These are phyloP conservation scores for Odontophorus gujanensis DNA, from an alignment of 2,113 vertebrate genomes.

Conservation along the genomic window DNA sequence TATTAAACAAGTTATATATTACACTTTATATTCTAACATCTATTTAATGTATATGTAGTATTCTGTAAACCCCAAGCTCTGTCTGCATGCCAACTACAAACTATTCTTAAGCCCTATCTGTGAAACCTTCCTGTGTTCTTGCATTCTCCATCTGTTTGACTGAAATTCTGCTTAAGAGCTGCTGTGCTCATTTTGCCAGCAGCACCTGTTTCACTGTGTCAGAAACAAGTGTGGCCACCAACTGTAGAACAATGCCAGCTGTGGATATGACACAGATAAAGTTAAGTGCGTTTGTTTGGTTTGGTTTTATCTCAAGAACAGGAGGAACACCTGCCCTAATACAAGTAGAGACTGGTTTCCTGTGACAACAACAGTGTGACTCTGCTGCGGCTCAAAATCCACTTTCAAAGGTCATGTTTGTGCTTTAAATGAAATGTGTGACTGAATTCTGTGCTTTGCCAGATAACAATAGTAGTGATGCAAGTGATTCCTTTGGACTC, in stretches of 20 bases:
- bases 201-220: background rate
- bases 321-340: background rate
- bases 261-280: background rate
- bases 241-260: background rate
- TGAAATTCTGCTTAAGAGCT: background rate
- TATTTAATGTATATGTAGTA: background rate
- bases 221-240: background rate
- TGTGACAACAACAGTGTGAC: background rate
- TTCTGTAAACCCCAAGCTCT: background rate
- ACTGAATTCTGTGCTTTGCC: background rate
- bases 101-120: background rate
- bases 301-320: background rate
- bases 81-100: background rate
- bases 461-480: background rate
- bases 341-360: background rate
- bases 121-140: background rate
- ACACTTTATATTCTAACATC: background rate
- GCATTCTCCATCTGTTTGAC: background rate
- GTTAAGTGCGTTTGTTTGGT: rapidly evolving
- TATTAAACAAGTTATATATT: background rate
- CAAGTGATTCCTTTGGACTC: background rate
- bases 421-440: background rate
- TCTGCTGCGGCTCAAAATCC: background rate
- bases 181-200: background rate
- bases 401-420: constrained; percentile 26